Base-by-base conservation (phyloP, 2,888 invertebrate species). In the Acleris sparsana region DNA sequence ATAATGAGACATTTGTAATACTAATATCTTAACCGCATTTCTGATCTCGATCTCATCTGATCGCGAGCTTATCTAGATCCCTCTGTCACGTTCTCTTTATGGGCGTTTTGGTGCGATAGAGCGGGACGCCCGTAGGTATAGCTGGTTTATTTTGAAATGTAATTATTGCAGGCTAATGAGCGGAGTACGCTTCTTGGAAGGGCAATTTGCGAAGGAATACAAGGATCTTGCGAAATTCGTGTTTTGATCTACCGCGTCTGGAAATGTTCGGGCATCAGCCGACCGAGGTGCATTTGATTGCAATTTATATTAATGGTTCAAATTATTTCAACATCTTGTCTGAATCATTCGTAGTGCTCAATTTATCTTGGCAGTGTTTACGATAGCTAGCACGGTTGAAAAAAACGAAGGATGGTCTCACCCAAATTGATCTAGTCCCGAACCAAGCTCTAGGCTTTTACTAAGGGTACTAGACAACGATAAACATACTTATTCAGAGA, bases 21-120 rank as follows among this genome's bases (percentile, higher is more conserved):
- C 80, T 82, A 81, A 86, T 87, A 84, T 82, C 85, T 84, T 73
- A 82, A 78, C 80, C 73, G 81, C 78, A 78, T 79, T 63, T 80
- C 79, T 82, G 85, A 88, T 89, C 83, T 79, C 76, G 83, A 89
- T 89, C 84, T 81, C 81, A 85, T 86, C 87, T 83, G 82, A 86
- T 83, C 82, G 64, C 62, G 58, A 53, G 57, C 69, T 80, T 86
- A 88, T 87, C 87, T 84, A 80, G 86, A 88, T 89, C 82, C 73
- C 63, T 81, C 82, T 84, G 80, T 87, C 85, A 82, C 85, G 83
- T 80, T 84, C 79, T 75, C 73, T 76, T 71, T 72, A 75, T 73
- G 70, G 71, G 59, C 64, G 64, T 63, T 56, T 67, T 62, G 69
- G 67, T 76, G 68, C 63, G 79, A 69, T 70, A 73, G 83, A 88